These are phyloP conservation scores for Ophraella communa DNA, from an alignment of 2,888 invertebrate genomes.

Conservation along the genomic window DNA sequence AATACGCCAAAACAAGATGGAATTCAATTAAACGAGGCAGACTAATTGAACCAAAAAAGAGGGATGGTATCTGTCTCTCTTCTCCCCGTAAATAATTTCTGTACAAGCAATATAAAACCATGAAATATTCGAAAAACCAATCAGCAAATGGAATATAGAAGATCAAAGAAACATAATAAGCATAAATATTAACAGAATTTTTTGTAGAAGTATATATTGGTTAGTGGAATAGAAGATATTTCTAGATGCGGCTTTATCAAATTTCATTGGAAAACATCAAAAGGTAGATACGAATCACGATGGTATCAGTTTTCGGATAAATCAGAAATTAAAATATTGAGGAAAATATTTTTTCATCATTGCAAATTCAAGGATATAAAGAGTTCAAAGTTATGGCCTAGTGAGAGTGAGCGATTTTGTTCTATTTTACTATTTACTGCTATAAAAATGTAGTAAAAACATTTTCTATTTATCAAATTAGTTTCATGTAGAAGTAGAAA, in stretches of 20 bases:
- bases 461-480: no score
- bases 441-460: no score
- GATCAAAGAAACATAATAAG: slow-evolving; percentile 2
- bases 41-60: slow-evolving; percentile 50
- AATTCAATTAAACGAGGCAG: slow-evolving; percentile 54
- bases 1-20: slow-evolving; percentile 40
- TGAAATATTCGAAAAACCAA: slow-evolving; percentile 38
- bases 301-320: neutral
- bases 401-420: no score
- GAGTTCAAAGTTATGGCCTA: no score
- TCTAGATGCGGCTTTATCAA: neutral
- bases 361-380: no score
- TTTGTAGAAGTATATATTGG: neutral
- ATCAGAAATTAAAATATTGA: neutral
- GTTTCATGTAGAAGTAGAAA: no score
- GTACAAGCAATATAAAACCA: slow-evolving; percentile 58
- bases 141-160: neutral
- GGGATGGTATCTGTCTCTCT: slow-evolving; percentile 37
- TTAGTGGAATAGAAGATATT: neutral
- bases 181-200: neutral
- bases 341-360: neutral
- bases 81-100: slow-evolving; percentile 50
- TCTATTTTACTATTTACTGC: no score
- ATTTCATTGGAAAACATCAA: neutral
- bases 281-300: neutral